Evolutionary conservation across 2,113 vertebrate species (phyloP), one percentile per base, ranked within the genome.

Genomic region (Turnix velox): DNA sequence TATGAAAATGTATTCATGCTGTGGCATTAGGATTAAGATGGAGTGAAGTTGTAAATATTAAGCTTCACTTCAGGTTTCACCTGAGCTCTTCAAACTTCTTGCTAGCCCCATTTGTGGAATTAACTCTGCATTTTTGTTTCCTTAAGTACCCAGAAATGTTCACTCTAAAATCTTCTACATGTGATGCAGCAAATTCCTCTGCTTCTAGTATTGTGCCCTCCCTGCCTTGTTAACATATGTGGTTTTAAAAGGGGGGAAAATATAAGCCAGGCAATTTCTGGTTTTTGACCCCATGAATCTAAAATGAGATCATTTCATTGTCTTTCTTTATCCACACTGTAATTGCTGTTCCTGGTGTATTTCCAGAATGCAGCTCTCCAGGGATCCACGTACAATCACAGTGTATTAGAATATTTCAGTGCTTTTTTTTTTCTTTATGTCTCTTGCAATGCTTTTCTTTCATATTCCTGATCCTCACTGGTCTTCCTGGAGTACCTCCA

Each of bases 1-100:
- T 84, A 97, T 91, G 95, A 94, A 97, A 95, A 92, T 95, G 73
- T 92, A 96, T 95, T 94, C 67, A 8, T 91, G 91, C 85, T 93
- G 85, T 59, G 94, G 76, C 85, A 65, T 94, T 88, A 94, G 92
- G 91, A 96, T 96, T 96, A 94, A 88, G 92, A 79, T 10, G 6
- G 68, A 88, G 65, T 30, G 62, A 86, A 91, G 93, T 42, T 93
- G 93, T 90, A 97, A 96, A 95, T 92, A 96, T 92, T 95, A 88
- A 87, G 58, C 55, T 92, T 92, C 77, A 78, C 82, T 94, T 94
- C 68, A 88, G 51, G 80, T 85, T 94, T 96, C 91, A 91, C 80
- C 48, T 95, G 78, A 67, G 75, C 82, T 92, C 91, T 94, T 94
- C 92, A 87, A 94, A 94, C 68, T 95, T 92, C 28, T 91, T 67